A percentile compares a stretch with the other conserved stretches of the same genome.
phyloP scores from a whole-genome alignment of 2,113 vertebrate genomes.

The Morone saxatilis region DNA sequence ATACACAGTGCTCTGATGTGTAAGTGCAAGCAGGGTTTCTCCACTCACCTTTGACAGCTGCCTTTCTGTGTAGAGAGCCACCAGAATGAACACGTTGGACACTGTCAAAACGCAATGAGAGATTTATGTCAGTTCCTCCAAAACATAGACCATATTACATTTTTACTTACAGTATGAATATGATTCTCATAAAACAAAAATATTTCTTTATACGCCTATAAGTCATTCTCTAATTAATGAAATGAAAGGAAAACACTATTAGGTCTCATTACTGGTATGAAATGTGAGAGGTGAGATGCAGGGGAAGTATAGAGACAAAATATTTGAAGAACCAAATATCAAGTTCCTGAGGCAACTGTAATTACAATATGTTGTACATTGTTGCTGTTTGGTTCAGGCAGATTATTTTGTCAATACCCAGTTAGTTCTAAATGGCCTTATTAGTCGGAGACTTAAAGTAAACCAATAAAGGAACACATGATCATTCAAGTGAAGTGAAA shows the following conservation, averaged over 20 bases:
- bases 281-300: background rate
- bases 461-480: background rate
- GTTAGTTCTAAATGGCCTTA: background rate
- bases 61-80: conserved; percentile 88
- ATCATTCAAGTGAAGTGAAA: background rate
- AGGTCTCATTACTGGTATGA: background rate
- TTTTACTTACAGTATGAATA: background rate
- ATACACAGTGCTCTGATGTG: conserved; percentile 13
- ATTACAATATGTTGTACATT: background rate
- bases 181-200: background rate
- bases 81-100: conserved; percentile 87
- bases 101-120: conserved; percentile 78
- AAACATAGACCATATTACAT: background rate
- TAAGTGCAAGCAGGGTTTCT: conserved; percentile 11
- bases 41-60: conserved; percentile 87
- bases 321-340: background rate
- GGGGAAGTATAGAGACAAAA: background rate
- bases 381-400: background rate
- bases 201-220: background rate
- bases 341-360: background rate
- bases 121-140: conserved; percentile 5
- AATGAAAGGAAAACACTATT: background rate
- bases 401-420: background rate
- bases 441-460: background rate
- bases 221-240: background rate